A percentile compares a stretch with the other conserved stretches of the same genome.
phyloP scores from a whole-genome alignment of 2,888 invertebrate species.

The Aporophyla lueneburgensis region DNA sequence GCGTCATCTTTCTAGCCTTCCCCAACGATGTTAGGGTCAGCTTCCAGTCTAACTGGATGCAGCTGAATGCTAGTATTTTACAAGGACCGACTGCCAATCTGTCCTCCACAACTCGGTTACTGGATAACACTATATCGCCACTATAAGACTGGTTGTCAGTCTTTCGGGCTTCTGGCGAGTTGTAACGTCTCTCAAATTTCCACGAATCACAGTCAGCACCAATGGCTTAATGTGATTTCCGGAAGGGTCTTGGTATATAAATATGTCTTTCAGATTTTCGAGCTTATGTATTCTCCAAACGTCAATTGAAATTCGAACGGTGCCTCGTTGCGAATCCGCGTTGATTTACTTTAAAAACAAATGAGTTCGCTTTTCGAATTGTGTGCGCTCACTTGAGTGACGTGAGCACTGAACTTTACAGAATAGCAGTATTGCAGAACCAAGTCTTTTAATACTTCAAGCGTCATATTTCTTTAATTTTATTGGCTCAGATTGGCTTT shows the following conservation, averaged over 20 bases:
- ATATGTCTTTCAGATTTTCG: neutral
- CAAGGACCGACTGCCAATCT: neutral
- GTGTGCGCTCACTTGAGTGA: slow-evolving; percentile 7
- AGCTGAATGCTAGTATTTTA: neutral
- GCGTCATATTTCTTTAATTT: neutral
- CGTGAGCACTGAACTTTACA: neutral
- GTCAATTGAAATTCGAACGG: neutral
- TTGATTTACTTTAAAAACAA: neutral
- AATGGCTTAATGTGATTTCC: no score
- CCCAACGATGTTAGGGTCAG: neutral
- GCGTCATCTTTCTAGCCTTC: neutral
- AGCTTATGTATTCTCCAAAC: neutral
- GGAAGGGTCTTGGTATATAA: no score
- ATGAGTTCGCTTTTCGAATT: neutral
- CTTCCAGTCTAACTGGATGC: neutral
- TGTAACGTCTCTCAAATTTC: no score
- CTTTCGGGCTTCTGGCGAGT: neutral
- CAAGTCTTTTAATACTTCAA: no score
- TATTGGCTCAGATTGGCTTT: neutral
- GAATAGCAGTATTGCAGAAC: neutral
- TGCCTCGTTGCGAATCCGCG: neutral
- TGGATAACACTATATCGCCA: neutral
- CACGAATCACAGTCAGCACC: no score
- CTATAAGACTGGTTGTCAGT: neutral
- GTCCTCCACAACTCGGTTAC: neutral